These are phyloP conservation scores for Megalurothrips usitatus DNA, from an alignment of 2,888 invertebrate species.

Conservation along the genomic window DNA sequence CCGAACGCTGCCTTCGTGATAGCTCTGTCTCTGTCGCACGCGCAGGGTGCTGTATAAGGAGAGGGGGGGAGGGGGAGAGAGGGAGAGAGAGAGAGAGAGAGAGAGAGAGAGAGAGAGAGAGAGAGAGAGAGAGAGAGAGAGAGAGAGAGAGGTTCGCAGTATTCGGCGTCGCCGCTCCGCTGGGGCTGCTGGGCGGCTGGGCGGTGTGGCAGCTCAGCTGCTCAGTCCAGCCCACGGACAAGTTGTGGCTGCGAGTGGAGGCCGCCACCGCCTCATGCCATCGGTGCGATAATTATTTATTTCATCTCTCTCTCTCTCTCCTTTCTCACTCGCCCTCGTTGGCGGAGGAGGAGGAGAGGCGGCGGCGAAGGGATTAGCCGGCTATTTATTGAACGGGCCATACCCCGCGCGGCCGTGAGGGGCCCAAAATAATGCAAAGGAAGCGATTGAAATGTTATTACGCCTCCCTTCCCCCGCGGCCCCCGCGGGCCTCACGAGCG, in stretches of 20 bases:
- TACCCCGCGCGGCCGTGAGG: neutral
- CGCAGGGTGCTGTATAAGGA: too few species aligned
- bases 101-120: too few species aligned
- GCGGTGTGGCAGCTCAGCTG: neutral
- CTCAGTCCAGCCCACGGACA: neutral
- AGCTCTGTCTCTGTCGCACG: too few species aligned
- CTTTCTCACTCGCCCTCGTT: too few species aligned
- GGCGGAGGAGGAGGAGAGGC: too few species aligned
- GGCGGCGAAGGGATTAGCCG: neutral
- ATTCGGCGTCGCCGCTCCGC: too few species aligned
- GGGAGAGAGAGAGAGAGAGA: too few species aligned
- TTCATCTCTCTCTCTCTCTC: neutral
- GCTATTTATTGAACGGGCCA: conserved; percentile 1
- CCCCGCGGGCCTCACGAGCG: neutral
- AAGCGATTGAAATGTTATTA: conserved; percentile 23
- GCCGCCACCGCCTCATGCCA: neutral
- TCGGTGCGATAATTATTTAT: neutral
- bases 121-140: too few species aligned
- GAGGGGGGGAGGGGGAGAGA: too few species aligned
- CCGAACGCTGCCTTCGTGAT: too few species aligned
- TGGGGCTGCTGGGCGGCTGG: too few species aligned
- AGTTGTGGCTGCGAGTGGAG: neutral
- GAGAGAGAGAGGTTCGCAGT: too few species aligned
- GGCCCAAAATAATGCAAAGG: conserved; percentile 14
- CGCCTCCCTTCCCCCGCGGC: neutral